Percentiles rank a stretch among this genome's conserved stretches.
phyloP scores from a whole-genome alignment of 2,797 vertebrate genomes.

The Arctocebus calabarensis region DNA sequence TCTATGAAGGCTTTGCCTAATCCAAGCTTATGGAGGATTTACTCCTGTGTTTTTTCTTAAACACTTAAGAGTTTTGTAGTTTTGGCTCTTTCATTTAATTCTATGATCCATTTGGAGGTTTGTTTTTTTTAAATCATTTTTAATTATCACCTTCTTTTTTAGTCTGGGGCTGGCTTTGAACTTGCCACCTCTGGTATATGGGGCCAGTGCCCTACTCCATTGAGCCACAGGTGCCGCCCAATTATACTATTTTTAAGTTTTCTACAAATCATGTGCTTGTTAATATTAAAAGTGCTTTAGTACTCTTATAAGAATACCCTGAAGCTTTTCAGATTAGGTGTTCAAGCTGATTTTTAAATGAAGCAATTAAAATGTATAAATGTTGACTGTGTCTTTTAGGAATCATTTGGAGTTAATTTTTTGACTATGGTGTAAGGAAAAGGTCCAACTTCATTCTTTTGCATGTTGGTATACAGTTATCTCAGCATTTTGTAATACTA shows the following conservation, averaged over 20 bases:
- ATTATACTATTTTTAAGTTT: slow-evolving; percentile 46
- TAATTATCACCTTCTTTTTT: too few relatives aligned
- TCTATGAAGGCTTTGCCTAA: slow-evolving; percentile 36
- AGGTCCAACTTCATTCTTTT: neutral
- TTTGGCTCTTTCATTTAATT: slow-evolving; percentile 13
- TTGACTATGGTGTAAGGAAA: neutral
- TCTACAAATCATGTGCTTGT: slow-evolving; percentile 1
- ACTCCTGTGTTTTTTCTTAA: slow-evolving; percentile 33
- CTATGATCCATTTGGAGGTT: neutral
- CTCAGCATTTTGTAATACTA: neutral
- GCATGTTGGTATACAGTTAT: neutral
- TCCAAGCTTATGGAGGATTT: neutral
- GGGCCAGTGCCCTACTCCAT: too few relatives aligned
- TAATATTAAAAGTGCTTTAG: neutral
- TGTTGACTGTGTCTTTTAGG: neutral
- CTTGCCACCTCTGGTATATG: too few relatives aligned
- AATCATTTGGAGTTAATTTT: slow-evolving; percentile 1
- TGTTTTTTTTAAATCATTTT: neutral
- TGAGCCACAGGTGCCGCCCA: too few relatives aligned
- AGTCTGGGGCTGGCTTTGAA: too few relatives aligned
- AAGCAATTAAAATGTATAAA: slow-evolving; percentile 33
- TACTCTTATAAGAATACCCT: neutral
- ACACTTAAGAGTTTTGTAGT: slow-evolving; percentile 8
- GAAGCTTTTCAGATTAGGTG: slow-evolving; percentile 15
- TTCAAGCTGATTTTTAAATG: slow-evolving; percentile 10